Conservation (phyloP, 1,140 invertebrate genomes). For the Proales similis region DNA sequence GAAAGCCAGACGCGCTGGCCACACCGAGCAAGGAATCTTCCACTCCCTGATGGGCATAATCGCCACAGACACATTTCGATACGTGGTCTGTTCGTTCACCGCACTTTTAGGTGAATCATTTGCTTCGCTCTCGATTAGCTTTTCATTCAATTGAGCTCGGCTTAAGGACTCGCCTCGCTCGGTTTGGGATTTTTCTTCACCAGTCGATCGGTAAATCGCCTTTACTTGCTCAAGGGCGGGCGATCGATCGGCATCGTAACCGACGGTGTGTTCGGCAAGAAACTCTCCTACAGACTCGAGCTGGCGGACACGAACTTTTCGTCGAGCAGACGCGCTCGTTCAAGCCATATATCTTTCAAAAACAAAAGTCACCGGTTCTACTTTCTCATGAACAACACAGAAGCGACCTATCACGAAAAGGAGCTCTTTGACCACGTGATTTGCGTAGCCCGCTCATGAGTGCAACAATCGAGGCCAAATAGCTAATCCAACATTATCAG, state of each 20-base stretch:
- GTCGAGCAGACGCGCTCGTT: neutral
- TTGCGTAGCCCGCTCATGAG: neutral
- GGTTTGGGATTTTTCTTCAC: slow-evolving; percentile 25
- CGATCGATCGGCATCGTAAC: slow-evolving; percentile 5
- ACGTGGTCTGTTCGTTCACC: slow-evolving; percentile 7
- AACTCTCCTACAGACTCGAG: slow-evolving; percentile 11
- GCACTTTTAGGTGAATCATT: slow-evolving; percentile 6
- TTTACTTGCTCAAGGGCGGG: slow-evolving; percentile 28
- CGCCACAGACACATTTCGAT: slow-evolving; percentile 16
- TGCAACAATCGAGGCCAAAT: neutral
- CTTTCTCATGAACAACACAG: slow-evolving; percentile 32
- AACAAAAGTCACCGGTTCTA: slow-evolving; percentile 26
- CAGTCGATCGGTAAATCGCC: slow-evolving; percentile 4
- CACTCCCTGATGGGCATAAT: slow-evolving; percentile 5
- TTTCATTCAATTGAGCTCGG: neutral
- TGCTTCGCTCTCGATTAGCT: neutral
- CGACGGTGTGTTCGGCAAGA: slow-evolving; percentile 22
- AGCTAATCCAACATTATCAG: neutral
- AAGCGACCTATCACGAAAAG: slow-evolving; percentile 16
- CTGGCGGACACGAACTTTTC: slow-evolving; percentile 11
- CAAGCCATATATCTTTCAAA: slow-evolving; percentile 16
- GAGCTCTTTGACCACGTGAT: slow-evolving; percentile 32
- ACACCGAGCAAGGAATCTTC: neutral
- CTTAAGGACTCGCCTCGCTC: slow-evolving; percentile 8
- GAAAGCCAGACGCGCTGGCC: slow-evolving; percentile 10